Evolutionary conservation across 1,140 invertebrate genomes (phyloP), one percentile per base, ranked within the genome.

Genomic region (Drosophila ficusphila): DNA sequence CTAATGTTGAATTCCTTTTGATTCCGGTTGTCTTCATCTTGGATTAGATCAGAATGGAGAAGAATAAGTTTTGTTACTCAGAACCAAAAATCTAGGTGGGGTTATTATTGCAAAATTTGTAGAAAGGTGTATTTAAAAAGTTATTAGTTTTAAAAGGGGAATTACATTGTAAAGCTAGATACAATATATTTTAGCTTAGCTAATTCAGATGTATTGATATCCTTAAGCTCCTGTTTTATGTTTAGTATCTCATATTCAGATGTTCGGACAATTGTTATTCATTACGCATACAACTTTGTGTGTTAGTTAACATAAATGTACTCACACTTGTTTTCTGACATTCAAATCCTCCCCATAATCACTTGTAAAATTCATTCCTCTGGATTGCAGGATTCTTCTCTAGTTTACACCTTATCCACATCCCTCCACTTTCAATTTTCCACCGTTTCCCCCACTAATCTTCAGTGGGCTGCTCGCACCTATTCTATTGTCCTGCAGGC

Each of bases 1-100:
- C 33, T 67, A 33, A 67, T 67, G 44, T 51, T 25, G 21, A 16
- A 67, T 67, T 67, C 60, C 62, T 25, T 68, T 68, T 68, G 64
- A 49, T 34, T 52, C n/a, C 1, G 18, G 2, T 44, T 41, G 42
- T 52, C 29, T 19, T 11, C 27, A 33, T 39, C 42, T 12, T 3
- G 14, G 18, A 52, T 25, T 47, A n/a, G 56, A 29, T 29, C 3
- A 12, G 2, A n/a, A 3, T 7, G 8, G 1, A 9, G 7, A 18
- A 47, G 4, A 36, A 36, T 44, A 44, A 27, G 42, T 8, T 27
- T 44, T 9, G 6, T 4, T 9, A 8, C 21, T 14, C 0, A 8
- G n/a, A 18, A 3, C 1, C 6, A 3, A 18, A 18, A 18, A 41
- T 11, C 4, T 9, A 11, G 3, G n/a, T 0, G 11, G n/a, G 7